A percentile compares a stretch with the other conserved stretches of the same genome.
Conservation (phyloP, 2,888 invertebrate species). For the Drosophila limbata region DNA sequence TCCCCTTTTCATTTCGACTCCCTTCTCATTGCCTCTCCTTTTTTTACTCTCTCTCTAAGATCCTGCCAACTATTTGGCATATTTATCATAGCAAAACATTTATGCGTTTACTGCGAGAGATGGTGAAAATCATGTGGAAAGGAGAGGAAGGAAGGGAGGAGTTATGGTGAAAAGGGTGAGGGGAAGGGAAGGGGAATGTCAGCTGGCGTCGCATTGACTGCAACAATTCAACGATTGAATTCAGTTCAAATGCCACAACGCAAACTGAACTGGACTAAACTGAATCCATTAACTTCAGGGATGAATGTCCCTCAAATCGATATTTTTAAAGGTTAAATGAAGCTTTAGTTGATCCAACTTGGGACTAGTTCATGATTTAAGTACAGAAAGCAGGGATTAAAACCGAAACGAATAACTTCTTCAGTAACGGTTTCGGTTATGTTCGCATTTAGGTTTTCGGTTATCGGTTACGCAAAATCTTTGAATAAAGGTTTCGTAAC, state of each 20-base stretch:
- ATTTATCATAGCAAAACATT: constrained; percentile 47
- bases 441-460: too few species aligned
- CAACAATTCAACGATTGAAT: constrained; percentile 19
- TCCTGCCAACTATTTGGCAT: constrained; percentile 35
- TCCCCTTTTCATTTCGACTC: background rate
- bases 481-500: too few species aligned
- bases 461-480: too few species aligned
- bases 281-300: background rate
- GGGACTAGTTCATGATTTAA: background rate
- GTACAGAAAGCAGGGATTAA: too few species aligned
- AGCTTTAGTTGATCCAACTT: background rate
- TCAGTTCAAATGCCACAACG: background rate
- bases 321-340: background rate
- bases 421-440: too few species aligned
- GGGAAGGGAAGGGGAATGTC: background rate
- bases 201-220: constrained; percentile 13
- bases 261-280: background rate
- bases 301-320: background rate
- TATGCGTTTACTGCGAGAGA: constrained; percentile 16
- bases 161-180: background rate
- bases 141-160: background rate
- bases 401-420: too few species aligned
- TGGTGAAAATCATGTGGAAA: background rate
- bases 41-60: constrained; percentile 9
- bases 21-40: too few species aligned